Evolutionary conservation across 2,797 vertebrate species (phyloP).

Genomic region (Huso huso): DNA sequence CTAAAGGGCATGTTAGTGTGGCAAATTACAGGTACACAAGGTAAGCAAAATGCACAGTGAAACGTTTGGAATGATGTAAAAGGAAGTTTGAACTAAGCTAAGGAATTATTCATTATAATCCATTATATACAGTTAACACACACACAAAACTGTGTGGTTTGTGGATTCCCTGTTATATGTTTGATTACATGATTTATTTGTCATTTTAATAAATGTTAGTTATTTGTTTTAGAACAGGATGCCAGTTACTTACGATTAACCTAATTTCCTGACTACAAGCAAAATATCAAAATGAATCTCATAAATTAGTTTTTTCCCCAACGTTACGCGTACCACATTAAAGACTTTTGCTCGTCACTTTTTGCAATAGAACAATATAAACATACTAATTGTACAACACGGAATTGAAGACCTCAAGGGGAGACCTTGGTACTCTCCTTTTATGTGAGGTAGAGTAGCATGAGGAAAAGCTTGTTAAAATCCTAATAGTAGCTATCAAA

Average conservation of each 20-base stretch:
- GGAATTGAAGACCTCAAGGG: neutral
- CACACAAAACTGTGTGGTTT: neutral
- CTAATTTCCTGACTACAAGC: no score
- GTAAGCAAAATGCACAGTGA: no score
- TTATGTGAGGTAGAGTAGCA: conserved; percentile 52
- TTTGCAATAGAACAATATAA: conserved; percentile 1
- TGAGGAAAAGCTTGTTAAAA: conserved; percentile 71
- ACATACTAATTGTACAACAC: neutral
- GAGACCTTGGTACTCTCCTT: conserved; percentile 23
- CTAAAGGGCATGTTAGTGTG: no score
- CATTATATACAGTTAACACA: no score
- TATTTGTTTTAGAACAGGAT: no score
- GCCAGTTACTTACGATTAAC: no score
- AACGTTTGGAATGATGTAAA: no score
- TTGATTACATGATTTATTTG: neutral
- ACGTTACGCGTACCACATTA: neutral
- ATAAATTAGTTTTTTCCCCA: neutral
- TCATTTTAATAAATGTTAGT: neutral
- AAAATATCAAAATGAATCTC: no score
- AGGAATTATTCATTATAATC: no score
- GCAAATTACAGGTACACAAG: no score
- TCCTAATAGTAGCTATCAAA: conserved; percentile 69
- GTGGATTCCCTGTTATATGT: neutral
- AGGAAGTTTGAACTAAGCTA: no score
- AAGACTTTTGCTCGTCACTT: neutral